phyloP scores from a whole-genome alignment of 2,888 invertebrate genomes.

The Candidula unifasciata region DNA sequence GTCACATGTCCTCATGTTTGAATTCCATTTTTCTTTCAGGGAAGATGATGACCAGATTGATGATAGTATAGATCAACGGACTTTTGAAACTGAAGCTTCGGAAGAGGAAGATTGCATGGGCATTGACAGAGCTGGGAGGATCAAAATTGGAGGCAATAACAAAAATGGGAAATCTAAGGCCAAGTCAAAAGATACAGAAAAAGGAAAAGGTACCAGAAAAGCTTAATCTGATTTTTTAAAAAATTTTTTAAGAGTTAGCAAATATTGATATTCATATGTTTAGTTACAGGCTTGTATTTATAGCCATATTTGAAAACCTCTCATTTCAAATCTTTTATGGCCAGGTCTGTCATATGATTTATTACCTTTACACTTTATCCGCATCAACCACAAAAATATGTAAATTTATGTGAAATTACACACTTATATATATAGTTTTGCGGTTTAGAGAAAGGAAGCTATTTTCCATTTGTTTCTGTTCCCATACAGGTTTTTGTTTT shows the following conservation, averaged over 20 bases:
- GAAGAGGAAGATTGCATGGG: conserved; percentile 60
- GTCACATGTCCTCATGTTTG: too few relatives aligned
- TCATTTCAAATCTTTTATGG: too few relatives aligned
- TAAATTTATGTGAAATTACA: too few relatives aligned
- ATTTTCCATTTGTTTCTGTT: too few relatives aligned
- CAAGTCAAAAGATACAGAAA: conserved; percentile 33
- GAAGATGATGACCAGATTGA: conserved; percentile 60
- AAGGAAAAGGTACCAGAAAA: conserved; percentile 30
- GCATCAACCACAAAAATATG: too few relatives aligned
- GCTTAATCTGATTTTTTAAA: background rate
- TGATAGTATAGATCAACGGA: conserved; percentile 59
- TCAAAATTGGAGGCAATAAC: conserved; percentile 53
- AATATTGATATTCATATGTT: background rate
- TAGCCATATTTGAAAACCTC: too few relatives aligned
- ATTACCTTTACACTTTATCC: too few relatives aligned
- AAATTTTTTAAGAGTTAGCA: background rate
- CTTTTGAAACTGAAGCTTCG: conserved; percentile 57
- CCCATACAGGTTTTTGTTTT: too few relatives aligned
- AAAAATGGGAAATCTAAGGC: conserved; percentile 39
- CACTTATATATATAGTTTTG: too few relatives aligned
- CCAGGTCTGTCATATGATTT: too few relatives aligned
- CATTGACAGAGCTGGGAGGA: conserved; percentile 62
- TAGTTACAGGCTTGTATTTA: too few relatives aligned
- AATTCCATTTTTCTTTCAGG: background rate
- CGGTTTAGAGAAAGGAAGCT: too few relatives aligned